These are phyloP conservation scores for Cerceris rybyensis DNA, from an alignment of 2,888 invertebrate species.

Conservation along the genomic window DNA sequence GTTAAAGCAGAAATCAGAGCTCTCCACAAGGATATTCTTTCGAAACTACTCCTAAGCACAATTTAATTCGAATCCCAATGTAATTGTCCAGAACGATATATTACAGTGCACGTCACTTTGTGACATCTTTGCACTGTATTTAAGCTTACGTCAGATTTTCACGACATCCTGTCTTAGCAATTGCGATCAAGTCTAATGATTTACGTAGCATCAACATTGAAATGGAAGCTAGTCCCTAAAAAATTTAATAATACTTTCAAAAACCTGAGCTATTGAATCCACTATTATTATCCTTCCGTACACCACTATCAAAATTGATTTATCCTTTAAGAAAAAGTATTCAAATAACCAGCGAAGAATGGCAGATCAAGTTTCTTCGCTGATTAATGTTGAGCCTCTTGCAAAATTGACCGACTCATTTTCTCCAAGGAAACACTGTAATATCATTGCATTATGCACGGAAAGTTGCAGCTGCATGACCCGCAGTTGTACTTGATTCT, in stretches of 20 bases:
- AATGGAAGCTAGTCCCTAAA: slow-evolving; percentile 7
- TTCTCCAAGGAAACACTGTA: slow-evolving; percentile 7
- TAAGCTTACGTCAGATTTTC: slow-evolving; percentile 11
- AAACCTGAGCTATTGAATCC: not conserved
- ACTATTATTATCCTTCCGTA: slow-evolving; percentile 18
- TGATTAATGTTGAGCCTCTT: not conserved
- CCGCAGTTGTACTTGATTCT: too few species aligned
- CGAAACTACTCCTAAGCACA: not conserved
- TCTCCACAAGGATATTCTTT: not conserved
- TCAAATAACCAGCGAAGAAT: slow-evolving; percentile 1
- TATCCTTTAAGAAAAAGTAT: slow-evolving; percentile 12
- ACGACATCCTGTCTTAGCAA: slow-evolving; percentile 24
- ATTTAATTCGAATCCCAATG: not conserved
- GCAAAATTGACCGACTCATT: not conserved
- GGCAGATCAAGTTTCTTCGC: not conserved
- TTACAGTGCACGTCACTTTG: slow-evolving; percentile 1
- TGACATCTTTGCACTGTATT: not conserved
- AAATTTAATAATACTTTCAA: slow-evolving; percentile 1
- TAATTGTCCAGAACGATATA: not conserved
- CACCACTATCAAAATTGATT: not conserved
- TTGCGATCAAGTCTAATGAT: slow-evolving; percentile 7
- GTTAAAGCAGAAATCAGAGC: not conserved
- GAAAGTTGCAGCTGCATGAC: not conserved
- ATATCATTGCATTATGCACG: not conserved
- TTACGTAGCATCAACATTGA: slow-evolving; percentile 11